Evolutionary conservation across 2,113 vertebrate species (phyloP).

Genomic region (Todiramphus chloris): DNA sequence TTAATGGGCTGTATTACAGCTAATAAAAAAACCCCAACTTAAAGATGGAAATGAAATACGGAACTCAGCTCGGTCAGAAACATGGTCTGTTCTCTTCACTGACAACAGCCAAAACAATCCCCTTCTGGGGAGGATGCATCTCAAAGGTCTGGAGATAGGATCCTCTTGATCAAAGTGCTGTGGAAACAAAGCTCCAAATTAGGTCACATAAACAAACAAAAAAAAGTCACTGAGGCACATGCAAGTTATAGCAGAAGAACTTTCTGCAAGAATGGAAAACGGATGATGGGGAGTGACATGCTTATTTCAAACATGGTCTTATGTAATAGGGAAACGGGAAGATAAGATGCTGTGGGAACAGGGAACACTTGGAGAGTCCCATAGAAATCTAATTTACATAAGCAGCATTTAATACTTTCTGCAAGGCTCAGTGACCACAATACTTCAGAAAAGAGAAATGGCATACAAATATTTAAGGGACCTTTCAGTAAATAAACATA

Average conservation of each 20-base stretch:
- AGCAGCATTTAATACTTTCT: background rate
- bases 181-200: background rate
- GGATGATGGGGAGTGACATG: background rate
- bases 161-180: background rate
- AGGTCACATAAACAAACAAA: background rate
- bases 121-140: background rate
- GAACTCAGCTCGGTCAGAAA: background rate
- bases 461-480: background rate
- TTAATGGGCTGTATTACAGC: background rate
- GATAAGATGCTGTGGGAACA: background rate
- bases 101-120: background rate
- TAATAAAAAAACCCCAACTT: background rate
- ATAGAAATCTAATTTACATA: background rate
- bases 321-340: background rate
- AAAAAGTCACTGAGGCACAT: background rate
- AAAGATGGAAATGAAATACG: background rate
- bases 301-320: background rate
- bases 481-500: background rate
- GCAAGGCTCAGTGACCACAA: background rate
- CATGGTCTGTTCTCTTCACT: background rate
- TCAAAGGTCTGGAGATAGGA: background rate
- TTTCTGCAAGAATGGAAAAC: background rate
- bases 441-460: background rate
- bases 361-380: background rate
- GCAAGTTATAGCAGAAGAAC: background rate